phyloP scores from a whole-genome alignment of 2,113 vertebrate species.

The Myrmecophaga tridactyla region DNA sequence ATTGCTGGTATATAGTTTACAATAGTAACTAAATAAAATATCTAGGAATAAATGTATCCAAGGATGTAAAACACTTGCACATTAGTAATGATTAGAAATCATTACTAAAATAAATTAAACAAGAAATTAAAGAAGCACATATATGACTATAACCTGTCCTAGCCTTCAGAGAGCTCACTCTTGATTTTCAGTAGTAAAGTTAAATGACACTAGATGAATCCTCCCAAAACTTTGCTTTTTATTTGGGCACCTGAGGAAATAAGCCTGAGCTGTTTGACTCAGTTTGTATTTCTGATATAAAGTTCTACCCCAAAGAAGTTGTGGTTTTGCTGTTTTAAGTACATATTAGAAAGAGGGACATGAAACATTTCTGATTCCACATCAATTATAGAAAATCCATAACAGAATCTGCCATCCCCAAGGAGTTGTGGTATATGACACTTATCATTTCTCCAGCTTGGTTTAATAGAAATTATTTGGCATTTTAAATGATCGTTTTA shows the following conservation, averaged over 20 bases:
- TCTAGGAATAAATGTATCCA: too few species aligned
- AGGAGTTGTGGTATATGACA: neutral
- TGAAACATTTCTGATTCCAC: neutral
- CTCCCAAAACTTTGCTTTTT: neutral
- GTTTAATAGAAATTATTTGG: constrained; percentile 47
- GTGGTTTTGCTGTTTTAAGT: neutral
- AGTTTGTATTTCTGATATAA: neutral
- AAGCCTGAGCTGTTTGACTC: neutral
- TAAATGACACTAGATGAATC: neutral
- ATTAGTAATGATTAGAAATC: too few species aligned
- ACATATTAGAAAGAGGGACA: neutral
- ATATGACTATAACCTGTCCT: neutral
- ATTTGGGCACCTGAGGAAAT: neutral
- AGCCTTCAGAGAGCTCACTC: neutral
- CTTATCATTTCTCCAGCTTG: constrained; percentile 24
- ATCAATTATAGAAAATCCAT: constrained; percentile 6
- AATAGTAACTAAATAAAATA: too few species aligned
- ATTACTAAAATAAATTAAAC: too few species aligned
- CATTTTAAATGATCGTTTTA: constrained; percentile 52
- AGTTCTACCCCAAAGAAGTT: neutral
- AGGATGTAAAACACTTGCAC: too few species aligned
- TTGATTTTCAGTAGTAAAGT: neutral
- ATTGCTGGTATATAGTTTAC: too few species aligned
- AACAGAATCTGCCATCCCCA: neutral
- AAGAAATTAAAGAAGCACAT: too few species aligned